Conservation (phyloP, 2,888 invertebrate species). For the Diarsia brunnea region DNA sequence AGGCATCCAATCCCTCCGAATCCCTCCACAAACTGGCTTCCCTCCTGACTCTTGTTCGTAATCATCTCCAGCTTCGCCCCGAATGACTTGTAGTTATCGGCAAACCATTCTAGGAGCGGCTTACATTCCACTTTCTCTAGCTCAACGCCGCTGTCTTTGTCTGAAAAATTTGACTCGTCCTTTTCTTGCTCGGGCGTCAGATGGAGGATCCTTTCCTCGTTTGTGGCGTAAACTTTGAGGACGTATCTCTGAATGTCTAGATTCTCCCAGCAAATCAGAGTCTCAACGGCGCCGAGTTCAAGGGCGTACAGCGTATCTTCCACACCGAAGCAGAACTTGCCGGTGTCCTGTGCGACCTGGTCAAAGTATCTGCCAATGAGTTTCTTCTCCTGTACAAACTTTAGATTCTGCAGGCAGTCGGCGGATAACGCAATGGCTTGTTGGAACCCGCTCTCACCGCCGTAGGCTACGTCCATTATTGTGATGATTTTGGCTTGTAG, state of each 20-base stretch:
- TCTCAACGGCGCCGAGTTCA: conserved; percentile 99
- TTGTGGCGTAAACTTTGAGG: conserved; percentile 97
- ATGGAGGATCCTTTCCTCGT: conserved; percentile 97
- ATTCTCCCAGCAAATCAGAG: conserved; percentile 99
- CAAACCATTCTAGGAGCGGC: conserved; percentile 99
- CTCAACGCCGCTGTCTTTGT: conserved; percentile 99
- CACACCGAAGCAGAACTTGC: conserved; percentile 99
- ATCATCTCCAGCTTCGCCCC: conserved; percentile 99
- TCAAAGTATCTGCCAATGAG: conserved; percentile 97
- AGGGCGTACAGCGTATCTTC: conserved; percentile 99
- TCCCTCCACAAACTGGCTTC: conserved; percentile 99
- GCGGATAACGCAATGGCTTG: conserved; percentile 99
- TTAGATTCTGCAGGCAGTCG: conserved; percentile 99
- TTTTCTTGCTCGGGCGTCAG: conserved; percentile 99
- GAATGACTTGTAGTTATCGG: conserved; percentile 99
- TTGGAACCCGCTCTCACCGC: conserved; percentile 99
- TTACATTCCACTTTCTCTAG: conserved; percentile 99
- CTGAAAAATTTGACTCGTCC: conserved; percentile 99
- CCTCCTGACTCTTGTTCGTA: conserved; percentile 99
- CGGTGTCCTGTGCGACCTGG: conserved; percentile 97
- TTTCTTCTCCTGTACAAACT: conserved; percentile 99
- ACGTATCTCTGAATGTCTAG: conserved; percentile 99
- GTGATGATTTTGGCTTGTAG: conserved; percentile 99
- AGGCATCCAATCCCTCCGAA: conserved; percentile 98
- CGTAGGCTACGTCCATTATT: conserved; percentile 99